Conservation (phyloP, 2,113 vertebrate species). For the Channa maculata region DNA sequence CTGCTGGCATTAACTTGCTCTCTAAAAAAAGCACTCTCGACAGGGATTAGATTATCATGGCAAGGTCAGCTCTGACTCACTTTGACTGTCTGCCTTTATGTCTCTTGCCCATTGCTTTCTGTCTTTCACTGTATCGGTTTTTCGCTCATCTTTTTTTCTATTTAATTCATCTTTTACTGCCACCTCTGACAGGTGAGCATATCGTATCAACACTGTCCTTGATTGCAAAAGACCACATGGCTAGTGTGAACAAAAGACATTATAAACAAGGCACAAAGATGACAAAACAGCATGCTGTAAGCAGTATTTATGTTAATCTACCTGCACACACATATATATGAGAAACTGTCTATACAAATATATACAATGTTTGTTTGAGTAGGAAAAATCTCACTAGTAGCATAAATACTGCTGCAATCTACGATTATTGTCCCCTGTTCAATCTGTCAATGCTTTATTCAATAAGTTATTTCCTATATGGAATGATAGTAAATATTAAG, state of each 20-base stretch:
- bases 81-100: conserved; percentile 65
- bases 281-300: conserved; percentile 16
- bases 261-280: conserved; percentile 23
- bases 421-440: background rate
- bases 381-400: background rate
- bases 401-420: background rate
- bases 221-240: conserved; percentile 3
- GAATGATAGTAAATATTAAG: too few species aligned
- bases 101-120: conserved; percentile 52
- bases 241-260: conserved; percentile 20
- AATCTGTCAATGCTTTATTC: background rate
- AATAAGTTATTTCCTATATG: background rate
- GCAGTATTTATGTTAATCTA: background rate
- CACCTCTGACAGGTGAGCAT: background rate
- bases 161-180: background rate
- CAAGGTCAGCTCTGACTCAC: conserved; percentile 82
- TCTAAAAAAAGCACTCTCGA: conserved; percentile 87
- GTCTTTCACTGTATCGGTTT: conserved; percentile 33
- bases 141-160: background rate
- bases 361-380: background rate
- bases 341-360: background rate
- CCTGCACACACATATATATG: background rate
- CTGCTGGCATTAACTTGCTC: conserved; percentile 86
- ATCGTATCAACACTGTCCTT: background rate
- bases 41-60: conserved; percentile 87